phyloP scores from a whole-genome alignment of 2,797 vertebrate genomes.

The Urocyon cinereoargenteus region DNA sequence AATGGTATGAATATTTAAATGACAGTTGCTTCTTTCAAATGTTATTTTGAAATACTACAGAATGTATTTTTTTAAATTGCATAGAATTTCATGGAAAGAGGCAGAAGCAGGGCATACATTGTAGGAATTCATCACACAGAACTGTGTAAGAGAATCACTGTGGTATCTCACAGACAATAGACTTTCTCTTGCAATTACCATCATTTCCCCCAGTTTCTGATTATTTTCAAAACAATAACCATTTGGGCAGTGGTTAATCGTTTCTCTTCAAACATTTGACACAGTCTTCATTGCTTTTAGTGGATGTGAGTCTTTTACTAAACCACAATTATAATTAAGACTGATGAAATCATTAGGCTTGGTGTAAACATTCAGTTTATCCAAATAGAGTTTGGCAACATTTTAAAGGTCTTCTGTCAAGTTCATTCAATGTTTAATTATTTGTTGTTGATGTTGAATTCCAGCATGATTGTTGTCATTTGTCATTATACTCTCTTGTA shows the following conservation, averaged over 20 bases:
- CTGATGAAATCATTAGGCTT: conserved; percentile 91
- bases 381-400: conserved; percentile 88
- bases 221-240: conserved; percentile 86
- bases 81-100: neutral
- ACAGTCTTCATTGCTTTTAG: conserved; percentile 87
- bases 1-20: neutral
- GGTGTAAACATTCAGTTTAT: conserved; percentile 90
- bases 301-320: conserved; percentile 81
- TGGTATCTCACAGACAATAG: conserved; percentile 66
- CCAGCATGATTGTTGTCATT: conserved; percentile 81
- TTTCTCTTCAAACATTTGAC: conserved; percentile 85
- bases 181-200: conserved; percentile 77
- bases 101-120: neutral
- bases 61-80: neutral
- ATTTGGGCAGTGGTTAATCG: conserved; percentile 86
- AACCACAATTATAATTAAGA: conserved; percentile 89
- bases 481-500: conserved; percentile 78
- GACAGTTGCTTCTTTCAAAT: neutral
- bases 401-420: conserved; percentile 92
- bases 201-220: conserved; percentile 80
- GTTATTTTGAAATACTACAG: neutral
- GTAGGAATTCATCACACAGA: conserved; percentile 29
- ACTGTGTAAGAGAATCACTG: conserved; percentile 57
- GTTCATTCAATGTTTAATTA: conserved; percentile 89
- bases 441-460: conserved; percentile 85